Evolutionary conservation across 2,888 invertebrate species (phyloP), one percentile per base, ranked within the genome.

Genomic region (Aphelenchoides bicaudatus): DNA sequence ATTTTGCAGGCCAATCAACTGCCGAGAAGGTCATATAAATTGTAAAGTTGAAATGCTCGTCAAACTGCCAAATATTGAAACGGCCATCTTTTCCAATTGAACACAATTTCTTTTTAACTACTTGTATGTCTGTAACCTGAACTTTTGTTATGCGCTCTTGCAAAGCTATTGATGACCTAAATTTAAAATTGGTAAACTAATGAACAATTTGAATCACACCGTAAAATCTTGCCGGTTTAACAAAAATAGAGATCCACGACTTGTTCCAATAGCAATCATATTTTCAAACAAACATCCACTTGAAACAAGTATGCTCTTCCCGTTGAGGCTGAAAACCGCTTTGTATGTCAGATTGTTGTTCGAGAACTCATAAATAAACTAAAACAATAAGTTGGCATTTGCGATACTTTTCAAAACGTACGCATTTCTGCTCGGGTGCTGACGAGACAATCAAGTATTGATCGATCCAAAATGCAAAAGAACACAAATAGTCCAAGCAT

Each of bases 1-100:
- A 25, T 31, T 56, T 58, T 13, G 39, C 23, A n/a, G 57, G 57
- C 57, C 57, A 57, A 13, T 56, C 54, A 30, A 52, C 25, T 6
- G 19, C 13, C 16, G 19, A 21, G 3, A 53, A 29, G 3, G 29
- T 25, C n/a, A n/a, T n/a, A n/a, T n/a, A n/a, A n/a, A n/a, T n/a
- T n/a, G n/a, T n/a, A n/a, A n/a, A n/a, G n/a, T n/a, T n/a, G n/a
- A n/a, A n/a, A n/a, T n/a, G n/a, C n/a, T n/a, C n/a, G n/a, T n/a
- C n/a, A n/a, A n/a, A n/a, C n/a, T n/a, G n/a, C 57, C 57, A 57
- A n/a, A 25, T 29, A 2, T 37, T 38, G 0, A 56, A 19, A 13
- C 21, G 39, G 5, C 57, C 57, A 25, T 57, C 39, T 27, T 56
- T 57, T 25, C 57, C 57, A 3, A 57, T 34, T 0, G 57, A 57